These are phyloP conservation scores for Xylota sylvarum DNA, from an alignment of 2,888 invertebrate species.

Conservation along the genomic window DNA sequence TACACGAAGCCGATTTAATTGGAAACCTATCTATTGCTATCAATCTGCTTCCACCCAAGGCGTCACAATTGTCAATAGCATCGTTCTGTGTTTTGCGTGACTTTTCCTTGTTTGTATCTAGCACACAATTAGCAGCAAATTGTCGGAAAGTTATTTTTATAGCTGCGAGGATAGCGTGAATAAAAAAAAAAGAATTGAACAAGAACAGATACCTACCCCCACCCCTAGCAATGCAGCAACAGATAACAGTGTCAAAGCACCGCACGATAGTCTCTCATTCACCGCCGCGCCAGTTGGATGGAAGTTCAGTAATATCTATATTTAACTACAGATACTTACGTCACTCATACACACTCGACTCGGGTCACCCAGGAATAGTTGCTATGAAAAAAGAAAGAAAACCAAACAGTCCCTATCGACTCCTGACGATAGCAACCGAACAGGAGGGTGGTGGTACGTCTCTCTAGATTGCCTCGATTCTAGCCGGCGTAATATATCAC, in stretches of 20 bases:
- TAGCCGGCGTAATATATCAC: conserved; percentile 17
- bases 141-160: conserved; percentile 48
- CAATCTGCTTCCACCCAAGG: conserved; percentile 4
- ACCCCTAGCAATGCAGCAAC: conserved; percentile 24
- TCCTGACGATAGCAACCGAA: conserved; percentile 33
- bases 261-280: conserved; percentile 11
- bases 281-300: conserved; percentile 14
- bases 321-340: conserved; percentile 53
- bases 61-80: conserved; percentile 11
- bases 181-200: too few species aligned
- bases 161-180: neutral
- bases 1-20: neutral
- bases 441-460: neutral
- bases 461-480: conserved; percentile 2
- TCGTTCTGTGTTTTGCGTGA: conserved; percentile 21
- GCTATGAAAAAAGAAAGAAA: conserved; percentile 4
- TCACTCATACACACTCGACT: conserved; percentile 39
- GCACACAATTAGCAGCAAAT: conserved; percentile 51
- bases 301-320: conserved; percentile 23
- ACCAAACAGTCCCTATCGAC: neutral
- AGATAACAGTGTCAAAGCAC: conserved; percentile 40
- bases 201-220: neutral
- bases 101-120: conserved; percentile 19
- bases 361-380: conserved; percentile 23
- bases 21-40: neutral